These are phyloP conservation scores for Cololabis saira DNA, from an alignment of 2,113 vertebrate genomes.

Conservation along the genomic window DNA sequence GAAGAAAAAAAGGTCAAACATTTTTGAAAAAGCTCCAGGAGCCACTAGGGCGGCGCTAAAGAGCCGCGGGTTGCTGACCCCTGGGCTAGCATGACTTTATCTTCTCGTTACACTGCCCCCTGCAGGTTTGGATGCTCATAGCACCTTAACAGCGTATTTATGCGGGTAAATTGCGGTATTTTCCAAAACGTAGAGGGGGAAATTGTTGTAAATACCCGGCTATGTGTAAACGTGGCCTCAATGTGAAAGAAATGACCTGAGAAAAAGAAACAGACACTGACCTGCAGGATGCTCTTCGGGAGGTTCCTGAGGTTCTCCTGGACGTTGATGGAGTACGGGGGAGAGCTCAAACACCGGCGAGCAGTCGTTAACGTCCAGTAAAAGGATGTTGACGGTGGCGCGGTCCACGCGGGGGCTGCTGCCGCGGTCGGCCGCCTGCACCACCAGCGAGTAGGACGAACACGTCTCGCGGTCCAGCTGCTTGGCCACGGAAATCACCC, in stretches of 20 bases:
- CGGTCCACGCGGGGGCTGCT: conserved; percentile 88
- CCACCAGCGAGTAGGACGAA: conserved; percentile 83
- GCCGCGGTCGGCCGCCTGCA: conserved; percentile 90
- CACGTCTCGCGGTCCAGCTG: conserved; percentile 89
- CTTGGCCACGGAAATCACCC: conserved; percentile 89
- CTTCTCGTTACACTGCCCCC: too few relatives aligned
- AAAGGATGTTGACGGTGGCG: conserved; percentile 83
- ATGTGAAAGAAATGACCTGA: background rate
- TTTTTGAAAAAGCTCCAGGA: too few relatives aligned
- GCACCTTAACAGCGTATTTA: too few relatives aligned
- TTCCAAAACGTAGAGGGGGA: too few relatives aligned
- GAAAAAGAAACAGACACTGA: conserved; percentile 64
- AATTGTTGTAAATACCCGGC: too few relatives aligned
- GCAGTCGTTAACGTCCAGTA: conserved; percentile 92
- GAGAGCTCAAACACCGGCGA: conserved; percentile 90
- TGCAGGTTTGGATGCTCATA: too few relatives aligned
- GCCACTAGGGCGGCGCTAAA: too few relatives aligned
- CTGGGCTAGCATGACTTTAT: too few relatives aligned
- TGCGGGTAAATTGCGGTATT: too few relatives aligned
- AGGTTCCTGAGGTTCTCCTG: conserved; percentile 88
- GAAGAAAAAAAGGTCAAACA: too few relatives aligned
- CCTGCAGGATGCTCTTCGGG: conserved; percentile 91
- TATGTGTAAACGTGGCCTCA: too few relatives aligned
- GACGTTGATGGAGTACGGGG: conserved; percentile 89
- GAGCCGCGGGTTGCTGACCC: too few relatives aligned